Evolutionary conservation across 1,140 invertebrate species (phyloP).

Genomic region (Drosophila tropicalis): DNA sequence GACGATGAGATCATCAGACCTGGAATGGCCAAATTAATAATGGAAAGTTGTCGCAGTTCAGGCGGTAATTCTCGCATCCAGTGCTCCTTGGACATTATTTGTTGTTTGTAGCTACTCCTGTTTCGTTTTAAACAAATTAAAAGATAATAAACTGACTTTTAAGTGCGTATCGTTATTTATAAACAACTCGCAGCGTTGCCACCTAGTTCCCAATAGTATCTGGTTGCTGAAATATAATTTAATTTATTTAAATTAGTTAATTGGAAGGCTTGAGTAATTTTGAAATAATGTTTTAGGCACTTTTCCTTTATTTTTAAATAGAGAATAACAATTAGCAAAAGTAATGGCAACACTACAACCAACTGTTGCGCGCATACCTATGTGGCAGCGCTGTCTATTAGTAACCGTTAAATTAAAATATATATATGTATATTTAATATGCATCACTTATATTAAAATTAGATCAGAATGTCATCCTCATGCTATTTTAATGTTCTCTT

Average conservation of each 20-base stretch:
- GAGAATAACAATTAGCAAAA: neutral
- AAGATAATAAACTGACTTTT: slow-evolving; percentile 13
- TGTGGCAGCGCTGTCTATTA: neutral
- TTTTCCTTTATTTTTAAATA: neutral
- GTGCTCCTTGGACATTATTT: slow-evolving; percentile 83
- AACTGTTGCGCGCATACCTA: neutral
- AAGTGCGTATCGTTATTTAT: slow-evolving; percentile 18
- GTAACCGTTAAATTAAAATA: slow-evolving; percentile 24
- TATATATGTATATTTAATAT: slow-evolving; percentile 23
- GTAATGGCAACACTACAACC: neutral
- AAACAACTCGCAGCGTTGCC: slow-evolving; percentile 15
- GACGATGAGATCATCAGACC: slow-evolving; percentile 84
- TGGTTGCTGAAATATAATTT: neutral
- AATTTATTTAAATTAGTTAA: slow-evolving; percentile 2
- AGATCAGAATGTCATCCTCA: slow-evolving; percentile 24
- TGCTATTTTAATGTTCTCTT: slow-evolving; percentile 50
- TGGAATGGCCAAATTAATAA: slow-evolving; percentile 90
- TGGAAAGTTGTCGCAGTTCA: slow-evolving; percentile 85
- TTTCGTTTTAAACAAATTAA: neutral
- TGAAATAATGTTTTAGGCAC: neutral
- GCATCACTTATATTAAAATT: slow-evolving; percentile 20
- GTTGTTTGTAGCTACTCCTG: neutral
- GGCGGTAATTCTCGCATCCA: slow-evolving; percentile 89
- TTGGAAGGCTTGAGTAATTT: neutral
- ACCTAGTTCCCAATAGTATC: slow-evolving; percentile 1